Base-by-base conservation (phyloP, 2,888 invertebrate genomes). In the Habroteleia sp. region DNA sequence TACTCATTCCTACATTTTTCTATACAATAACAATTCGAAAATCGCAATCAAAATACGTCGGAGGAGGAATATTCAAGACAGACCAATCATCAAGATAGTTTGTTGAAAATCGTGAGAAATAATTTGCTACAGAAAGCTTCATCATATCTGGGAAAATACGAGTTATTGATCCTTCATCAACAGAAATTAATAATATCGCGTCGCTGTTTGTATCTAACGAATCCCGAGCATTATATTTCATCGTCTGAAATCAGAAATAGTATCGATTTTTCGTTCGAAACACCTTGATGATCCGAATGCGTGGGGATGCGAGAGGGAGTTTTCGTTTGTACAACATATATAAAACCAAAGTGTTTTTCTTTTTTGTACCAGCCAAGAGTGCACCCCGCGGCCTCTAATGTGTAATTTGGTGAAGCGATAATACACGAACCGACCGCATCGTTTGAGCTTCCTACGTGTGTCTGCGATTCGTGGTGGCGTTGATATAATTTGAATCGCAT, bases 301-400 rank as follows among this genome's bases (percentile, higher is more conserved):
- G 41, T 63, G 56, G 48, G 44, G 41, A 60, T 48, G 48, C 23
- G 35, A 29, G 37, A 29, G 46, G 13, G 54, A 17, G 41, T 33
- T 44, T 11, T 16, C 14, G 50, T 25, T 37, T 41, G 60, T 20
- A 33, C 14, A 10, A 29, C 27, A 37, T 29, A n/a, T n/a, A 65
- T 56, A 27, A 54, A 4, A 58, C 13, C 44, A 4, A 10, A 56
- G 56, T 62, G 63, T 50, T 68, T 68, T 71, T 74, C 48, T 77
- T 37, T 65, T 74, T 33, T 23, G 46, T 27, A 46, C 41, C 58
- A 75, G 69, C 69, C 48, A 58, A 65, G 41, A 69, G 74, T 75
- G 74, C 62, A 74, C 37, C 74, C 72, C 68, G 68, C 74, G 77
- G 71, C 58, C 56, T 74, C 77, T 74, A 54, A 77, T 74, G 77